phyloP scores from a whole-genome alignment of 2,888 invertebrate species.

The Campaea margaritaria region DNA sequence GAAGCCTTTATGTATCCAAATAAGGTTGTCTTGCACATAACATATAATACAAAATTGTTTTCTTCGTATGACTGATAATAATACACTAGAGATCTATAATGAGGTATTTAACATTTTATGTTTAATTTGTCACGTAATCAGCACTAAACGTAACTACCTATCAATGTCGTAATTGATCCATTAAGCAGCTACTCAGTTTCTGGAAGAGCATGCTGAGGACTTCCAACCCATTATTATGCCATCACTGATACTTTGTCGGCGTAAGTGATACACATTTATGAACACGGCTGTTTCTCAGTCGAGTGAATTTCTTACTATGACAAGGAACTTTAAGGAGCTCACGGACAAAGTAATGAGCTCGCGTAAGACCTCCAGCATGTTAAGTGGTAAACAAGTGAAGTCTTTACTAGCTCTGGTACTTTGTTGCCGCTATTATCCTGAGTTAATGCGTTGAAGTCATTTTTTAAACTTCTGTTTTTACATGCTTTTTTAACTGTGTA shows the following conservation, averaged over 20 bases:
- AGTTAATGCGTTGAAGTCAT: no score
- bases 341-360: not conserved
- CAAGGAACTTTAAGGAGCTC: slow-evolving; percentile 4
- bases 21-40: no score
- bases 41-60: no score
- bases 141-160: slow-evolving; percentile 12
- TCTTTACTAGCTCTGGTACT: slow-evolving; percentile 12
- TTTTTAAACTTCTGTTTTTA: no score
- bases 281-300: not conserved
- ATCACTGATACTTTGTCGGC: not conserved
- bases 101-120: slow-evolving; percentile 9
- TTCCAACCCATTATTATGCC: not conserved
- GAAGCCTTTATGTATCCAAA: no score
- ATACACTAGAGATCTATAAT: slow-evolving; percentile 1
- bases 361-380: slow-evolving; percentile 14
- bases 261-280: not conserved
- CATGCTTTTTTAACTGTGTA: no score
- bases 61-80: not conserved
- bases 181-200: slow-evolving; percentile 12
- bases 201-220: slow-evolving; percentile 1
- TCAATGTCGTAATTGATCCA: slow-evolving; percentile 22
- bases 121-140: slow-evolving; percentile 24
- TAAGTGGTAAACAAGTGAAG: slow-evolving; percentile 13
- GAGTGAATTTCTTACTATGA: slow-evolving; percentile 6
- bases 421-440: slow-evolving; percentile 19